Base-by-base conservation (phyloP, 2,797 vertebrate species). In the Rallus crepitans region DNA sequence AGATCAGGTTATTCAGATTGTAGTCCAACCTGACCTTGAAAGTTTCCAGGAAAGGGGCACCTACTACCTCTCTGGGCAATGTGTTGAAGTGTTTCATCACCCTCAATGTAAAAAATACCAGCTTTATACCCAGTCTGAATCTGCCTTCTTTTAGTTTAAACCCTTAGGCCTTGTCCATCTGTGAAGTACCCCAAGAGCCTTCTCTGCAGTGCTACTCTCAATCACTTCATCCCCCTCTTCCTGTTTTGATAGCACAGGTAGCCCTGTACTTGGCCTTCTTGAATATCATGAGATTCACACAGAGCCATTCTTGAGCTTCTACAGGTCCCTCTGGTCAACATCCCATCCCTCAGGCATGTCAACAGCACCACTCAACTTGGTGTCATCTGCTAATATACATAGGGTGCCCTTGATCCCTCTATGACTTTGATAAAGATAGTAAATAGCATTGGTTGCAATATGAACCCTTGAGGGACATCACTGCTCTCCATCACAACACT, bases 211-310 rank as follows among this genome's bases (percentile, higher is more conserved):
- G 8, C 18, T 63, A 2, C 57, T 50, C 21, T 37, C 20, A 48
- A 1, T 18, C n/a, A 12, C 7, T 15, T 27, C 37, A 63, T 40
- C 2, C 42, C 11, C 7, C 15, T 8, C 66, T 73, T 30, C 7
- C 6, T 37, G 7, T 13, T 6, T 0, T 69, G 33, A 20, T 23
- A 28, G 2, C 2, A 1, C 3, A 1, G 2, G 1, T 12, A 56
- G 9, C 5, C 15, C 64, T 39, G 28, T 24, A 65, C 5, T 28
- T 33, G 23, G 24, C 5, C 6, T 69, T 69, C 16, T 18, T 69
- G 27, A 79, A 48, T 31, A 3, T 55, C 23, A 15, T 11, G 50
- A 24, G 6, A 6, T 21, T 69, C 33, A 27, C 47, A 40, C 15
- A 11, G 25, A 5, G 11, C 31, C 48, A 9, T 70, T 55, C 6